Evolutionary conservation across 1,140 invertebrate genomes (phyloP).

Genomic region (Dinoponera quadriceps): DNA sequence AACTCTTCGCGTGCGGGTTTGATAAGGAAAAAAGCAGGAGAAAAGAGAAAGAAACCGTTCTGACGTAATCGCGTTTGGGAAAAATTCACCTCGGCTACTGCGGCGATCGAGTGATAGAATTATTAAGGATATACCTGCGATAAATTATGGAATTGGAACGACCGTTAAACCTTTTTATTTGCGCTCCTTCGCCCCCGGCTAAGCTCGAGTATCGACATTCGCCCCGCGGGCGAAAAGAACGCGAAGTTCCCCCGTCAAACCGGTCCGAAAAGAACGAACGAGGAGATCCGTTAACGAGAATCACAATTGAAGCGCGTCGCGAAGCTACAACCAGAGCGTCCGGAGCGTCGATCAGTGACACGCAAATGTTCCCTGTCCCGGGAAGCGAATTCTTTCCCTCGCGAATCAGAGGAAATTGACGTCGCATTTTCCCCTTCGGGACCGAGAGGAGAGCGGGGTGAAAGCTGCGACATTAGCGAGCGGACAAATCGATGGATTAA

Average conservation of each 20-base stretch:
- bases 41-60: background rate
- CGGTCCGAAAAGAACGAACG: constrained; percentile 4
- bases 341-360: constrained; percentile 4
- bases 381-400: constrained; percentile 27
- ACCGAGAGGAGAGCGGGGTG: background rate
- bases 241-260: background rate
- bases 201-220: background rate
- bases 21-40: background rate
- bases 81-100: background rate
- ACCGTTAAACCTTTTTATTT: constrained; percentile 15
- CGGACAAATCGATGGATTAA: constrained; percentile 70
- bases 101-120: background rate
- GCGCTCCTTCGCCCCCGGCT: constrained; percentile 18
- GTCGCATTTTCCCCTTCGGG: constrained; percentile 50
- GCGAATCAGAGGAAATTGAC: constrained; percentile 11
- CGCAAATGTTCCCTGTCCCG: constrained; percentile 14
- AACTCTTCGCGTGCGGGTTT: background rate
- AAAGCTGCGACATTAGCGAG: constrained; percentile 20
- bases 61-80: background rate
- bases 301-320: too few relatives aligned
- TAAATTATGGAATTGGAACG: constrained; percentile 33
- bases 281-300: background rate
- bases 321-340: background rate
- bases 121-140: constrained; percentile 10
- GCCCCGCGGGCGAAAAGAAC: background rate